Evolutionary conservation across 2,888 invertebrate genomes (phyloP).

Genomic region (Amphipoea oculea): DNA sequence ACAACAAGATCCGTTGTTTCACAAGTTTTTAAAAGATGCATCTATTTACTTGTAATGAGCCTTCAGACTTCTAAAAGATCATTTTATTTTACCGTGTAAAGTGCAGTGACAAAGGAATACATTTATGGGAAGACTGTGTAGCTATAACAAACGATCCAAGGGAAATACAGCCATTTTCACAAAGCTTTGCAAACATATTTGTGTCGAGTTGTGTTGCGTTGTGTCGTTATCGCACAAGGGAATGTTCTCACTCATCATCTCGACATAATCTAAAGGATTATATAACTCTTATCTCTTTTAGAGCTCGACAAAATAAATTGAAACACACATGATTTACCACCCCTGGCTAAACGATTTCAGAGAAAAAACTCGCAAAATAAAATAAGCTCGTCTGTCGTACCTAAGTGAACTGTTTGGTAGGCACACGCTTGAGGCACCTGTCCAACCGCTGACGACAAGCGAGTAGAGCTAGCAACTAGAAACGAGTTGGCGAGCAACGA

Average conservation of each 20-base stretch:
- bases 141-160: neutral
- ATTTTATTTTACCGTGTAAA: neutral
- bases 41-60: slow-evolving; percentile 22
- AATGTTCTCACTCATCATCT: slow-evolving; percentile 14
- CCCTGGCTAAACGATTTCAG: slow-evolving; percentile 1
- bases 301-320: neutral
- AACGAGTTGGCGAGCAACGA: neutral
- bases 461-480: neutral
- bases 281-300: slow-evolving; percentile 1
- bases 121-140: neutral
- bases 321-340: slow-evolving; percentile 19
- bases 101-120: no score
- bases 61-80: neutral
- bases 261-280: neutral
- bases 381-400: slow-evolving; percentile 17
- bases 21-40: slow-evolving; percentile 17
- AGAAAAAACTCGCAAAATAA: slow-evolving; percentile 24
- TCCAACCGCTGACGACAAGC: neutral
- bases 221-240: neutral
- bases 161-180: neutral
- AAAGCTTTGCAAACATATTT: slow-evolving; percentile 10
- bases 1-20: slow-evolving; percentile 11
- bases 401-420: neutral
- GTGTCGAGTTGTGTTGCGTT: neutral
- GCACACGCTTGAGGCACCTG: neutral